These are phyloP conservation scores for Bombus superbus DNA, from an alignment of 1,140 invertebrate genomes.

Conservation along the genomic window DNA sequence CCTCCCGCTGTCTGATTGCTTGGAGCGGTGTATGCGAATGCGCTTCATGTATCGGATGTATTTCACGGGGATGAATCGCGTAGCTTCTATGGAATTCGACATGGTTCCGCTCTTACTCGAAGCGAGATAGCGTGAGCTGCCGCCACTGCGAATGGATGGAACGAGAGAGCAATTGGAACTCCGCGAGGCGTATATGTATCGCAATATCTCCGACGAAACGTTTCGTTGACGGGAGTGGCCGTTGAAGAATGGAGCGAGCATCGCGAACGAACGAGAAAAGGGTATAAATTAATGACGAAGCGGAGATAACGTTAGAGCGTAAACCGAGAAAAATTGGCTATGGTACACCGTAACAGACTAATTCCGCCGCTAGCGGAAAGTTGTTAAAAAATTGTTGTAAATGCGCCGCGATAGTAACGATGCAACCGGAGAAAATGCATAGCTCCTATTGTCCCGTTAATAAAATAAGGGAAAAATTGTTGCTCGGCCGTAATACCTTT, in stretches of 20 bases:
- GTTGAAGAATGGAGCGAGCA: background rate
- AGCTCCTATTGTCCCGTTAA: background rate
- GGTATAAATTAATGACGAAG: background rate
- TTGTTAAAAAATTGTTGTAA: conserved; percentile 1
- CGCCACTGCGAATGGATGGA: no score
- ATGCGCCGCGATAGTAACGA: background rate
- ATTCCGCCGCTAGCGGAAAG: background rate
- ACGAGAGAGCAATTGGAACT: background rate
- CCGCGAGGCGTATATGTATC: background rate
- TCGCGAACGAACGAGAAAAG: background rate
- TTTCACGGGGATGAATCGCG: conserved; percentile 23
- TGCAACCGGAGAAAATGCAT: background rate
- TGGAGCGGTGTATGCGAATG: background rate
- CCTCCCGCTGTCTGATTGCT: background rate
- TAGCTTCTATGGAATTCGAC: conserved; percentile 32
- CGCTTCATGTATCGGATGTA: background rate
- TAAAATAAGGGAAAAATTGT: conserved; percentile 10
- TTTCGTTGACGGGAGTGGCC: background rate
- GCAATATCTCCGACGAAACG: background rate
- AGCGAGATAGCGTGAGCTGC: background rate
- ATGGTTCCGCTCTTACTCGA: conserved; percentile 33
- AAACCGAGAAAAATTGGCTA: background rate
- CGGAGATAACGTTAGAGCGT: background rate
- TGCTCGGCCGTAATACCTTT: background rate
- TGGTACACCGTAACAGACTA: background rate